Base-by-base conservation (phyloP, 2,888 invertebrate genomes). In the Heliothis peltigera region DNA sequence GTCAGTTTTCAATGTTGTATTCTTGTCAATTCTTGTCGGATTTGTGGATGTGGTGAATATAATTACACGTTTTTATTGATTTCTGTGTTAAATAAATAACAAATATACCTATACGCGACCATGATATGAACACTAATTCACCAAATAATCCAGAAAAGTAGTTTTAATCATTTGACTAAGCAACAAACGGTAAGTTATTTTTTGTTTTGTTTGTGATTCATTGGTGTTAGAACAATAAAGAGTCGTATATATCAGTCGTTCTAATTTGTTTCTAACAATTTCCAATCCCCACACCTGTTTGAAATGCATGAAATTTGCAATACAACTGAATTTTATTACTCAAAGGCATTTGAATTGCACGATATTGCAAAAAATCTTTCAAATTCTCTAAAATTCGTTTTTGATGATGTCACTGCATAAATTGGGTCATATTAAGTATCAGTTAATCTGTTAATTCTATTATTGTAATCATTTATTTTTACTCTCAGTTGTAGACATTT, bases 331-430 rank as follows among this genome's bases (percentile, higher is more conserved):
- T 49, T 10, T 32, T 43, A 52, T 46, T 22, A 8, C 53, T 43
- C 12, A 1, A 12, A 1, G 17, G 19, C 17, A 17, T 56, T 64
- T 25, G 21, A n/a, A 49, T 4, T 22, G 12, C 32, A 19, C 47
- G 19, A 18, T 10, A 21, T n/a, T 39, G 35, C 32, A 39, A 28
- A 43, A 44, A 5, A 6, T 7, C 17, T 28, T n/a, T 12, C 7
- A 17, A 51, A 63, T 7, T 54, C 12, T 17, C 18, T 21, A 48
- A 48, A 47, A 49, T 8, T 46, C 0, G 22, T 22, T 49, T 10
- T 57, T 69, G 75, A 66, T 77, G 77, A 77, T 77, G 75, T 78
- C 77, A 77, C 49, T 57, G n/a, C 21, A 42, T 61, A 65, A 75
- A 57, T 70, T 66, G 66, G 75, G 77, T 64, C 79, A 66, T 21